A percentile compares a stretch with the other conserved stretches of the same genome.
Conservation (phyloP, 2,888 invertebrate genomes). For the Lissocephala sabroskyi region DNA sequence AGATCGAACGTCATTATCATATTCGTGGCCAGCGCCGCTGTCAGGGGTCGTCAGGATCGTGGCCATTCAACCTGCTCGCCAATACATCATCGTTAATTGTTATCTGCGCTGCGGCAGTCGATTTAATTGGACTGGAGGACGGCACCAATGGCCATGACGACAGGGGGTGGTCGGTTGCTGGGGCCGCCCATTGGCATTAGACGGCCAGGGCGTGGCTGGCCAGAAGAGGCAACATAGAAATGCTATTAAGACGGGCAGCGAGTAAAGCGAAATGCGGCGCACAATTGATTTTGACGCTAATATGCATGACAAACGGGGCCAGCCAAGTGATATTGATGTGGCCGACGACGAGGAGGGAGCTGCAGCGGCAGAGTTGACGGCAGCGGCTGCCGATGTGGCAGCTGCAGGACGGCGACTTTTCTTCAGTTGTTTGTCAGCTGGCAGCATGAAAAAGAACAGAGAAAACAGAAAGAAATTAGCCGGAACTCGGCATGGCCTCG, state of each 20-base stretch:
- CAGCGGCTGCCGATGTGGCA: constrained; percentile 42
- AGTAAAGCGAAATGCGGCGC: constrained; percentile 58
- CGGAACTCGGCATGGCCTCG: neutral
- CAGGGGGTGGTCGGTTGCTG: constrained; percentile 11
- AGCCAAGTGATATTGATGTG: constrained; percentile 28
- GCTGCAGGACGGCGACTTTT: constrained; percentile 57
- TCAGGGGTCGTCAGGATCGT: neutral
- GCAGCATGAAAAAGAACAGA: neutral
- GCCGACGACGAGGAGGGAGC: constrained; percentile 5
- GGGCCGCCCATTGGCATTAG: neutral
- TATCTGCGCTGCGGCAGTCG: constrained; percentile 41
- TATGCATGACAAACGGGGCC: constrained; percentile 39
- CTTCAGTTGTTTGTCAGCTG: constrained; percentile 57
- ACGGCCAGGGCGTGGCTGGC: neutral
- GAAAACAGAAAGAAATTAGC: constrained; percentile 7
- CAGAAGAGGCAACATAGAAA: constrained; percentile 48
- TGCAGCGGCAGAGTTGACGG: constrained; percentile 28
- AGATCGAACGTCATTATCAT: too few species aligned
- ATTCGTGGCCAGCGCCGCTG: neutral
- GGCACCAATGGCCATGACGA: constrained; percentile 23
- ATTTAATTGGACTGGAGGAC: constrained; percentile 51
- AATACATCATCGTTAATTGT: constrained; percentile 61
- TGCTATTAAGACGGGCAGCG: constrained; percentile 61
- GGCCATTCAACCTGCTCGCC: constrained; percentile 5
- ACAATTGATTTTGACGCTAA: constrained; percentile 53